Conservation (phyloP, 2,797 vertebrate species). For the Artibeus jamaicensis region DNA sequence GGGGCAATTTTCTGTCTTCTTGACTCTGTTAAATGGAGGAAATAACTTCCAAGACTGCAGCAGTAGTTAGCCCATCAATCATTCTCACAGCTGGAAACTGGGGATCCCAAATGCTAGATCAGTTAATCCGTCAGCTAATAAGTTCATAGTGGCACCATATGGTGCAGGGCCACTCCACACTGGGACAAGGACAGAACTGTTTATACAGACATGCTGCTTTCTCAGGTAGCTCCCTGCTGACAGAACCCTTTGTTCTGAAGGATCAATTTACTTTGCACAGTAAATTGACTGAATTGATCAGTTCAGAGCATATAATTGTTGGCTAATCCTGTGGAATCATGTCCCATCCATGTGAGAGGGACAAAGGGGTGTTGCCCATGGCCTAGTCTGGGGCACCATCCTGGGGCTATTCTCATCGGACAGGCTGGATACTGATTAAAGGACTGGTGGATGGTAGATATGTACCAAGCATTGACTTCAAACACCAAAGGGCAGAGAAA, state of each 20-base stretch:
- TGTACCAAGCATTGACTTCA: conserved; percentile 40
- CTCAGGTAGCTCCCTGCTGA: conserved; percentile 93
- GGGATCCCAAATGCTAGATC: conserved; percentile 89
- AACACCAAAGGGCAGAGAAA: conserved; percentile 45
- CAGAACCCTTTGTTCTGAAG: conserved; percentile 90
- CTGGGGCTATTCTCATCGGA: conserved; percentile 79
- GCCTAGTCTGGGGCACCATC: conserved; percentile 80
- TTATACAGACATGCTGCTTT: conserved; percentile 95
- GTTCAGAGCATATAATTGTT: conserved; percentile 94
- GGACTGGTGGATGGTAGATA: conserved; percentile 77
- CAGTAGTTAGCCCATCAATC: conserved; percentile 89
- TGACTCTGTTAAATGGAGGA: conserved; percentile 86
- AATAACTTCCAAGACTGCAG: conserved; percentile 88
- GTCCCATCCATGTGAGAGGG: conserved; percentile 91
- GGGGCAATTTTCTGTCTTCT: conserved; percentile 87
- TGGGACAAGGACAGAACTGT: conserved; percentile 92
- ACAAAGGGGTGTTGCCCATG: conserved; percentile 87
- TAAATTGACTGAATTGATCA: conserved; percentile 97
- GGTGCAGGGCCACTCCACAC: conserved; percentile 90
- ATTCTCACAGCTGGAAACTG: conserved; percentile 89
- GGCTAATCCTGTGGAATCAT: conserved; percentile 94
- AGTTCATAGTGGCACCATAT: conserved; percentile 98
- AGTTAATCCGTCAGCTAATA: conserved; percentile 97
- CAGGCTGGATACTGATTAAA: conserved; percentile 86
- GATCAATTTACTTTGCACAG: conserved; percentile 96